Evolutionary conservation across 1,140 invertebrate genomes (phyloP).

Genomic region (Orchestia grillus): DNA sequence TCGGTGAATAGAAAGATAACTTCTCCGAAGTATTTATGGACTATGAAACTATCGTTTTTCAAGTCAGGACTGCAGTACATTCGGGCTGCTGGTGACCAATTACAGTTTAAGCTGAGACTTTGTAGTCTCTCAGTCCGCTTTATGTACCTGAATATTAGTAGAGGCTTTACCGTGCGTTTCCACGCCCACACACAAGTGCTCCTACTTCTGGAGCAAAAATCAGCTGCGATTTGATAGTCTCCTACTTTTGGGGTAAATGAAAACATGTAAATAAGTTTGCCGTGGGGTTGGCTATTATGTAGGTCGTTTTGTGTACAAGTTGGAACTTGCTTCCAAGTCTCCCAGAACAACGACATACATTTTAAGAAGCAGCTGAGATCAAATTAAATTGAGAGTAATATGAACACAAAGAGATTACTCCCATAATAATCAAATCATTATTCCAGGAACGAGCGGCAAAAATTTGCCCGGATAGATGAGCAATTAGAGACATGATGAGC

Average conservation of each 20-base stretch:
- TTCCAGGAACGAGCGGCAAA: background rate
- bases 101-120: no score
- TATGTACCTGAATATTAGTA: no score
- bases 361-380: background rate
- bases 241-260: background rate
- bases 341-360: background rate
- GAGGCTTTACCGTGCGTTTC: no score
- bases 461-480: background rate
- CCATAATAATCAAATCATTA: background rate
- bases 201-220: background rate
- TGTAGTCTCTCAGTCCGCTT: no score
- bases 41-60: no score
- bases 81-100: no score
- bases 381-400: background rate
- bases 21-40: no score
- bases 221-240: background rate
- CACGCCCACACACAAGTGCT: background rate
- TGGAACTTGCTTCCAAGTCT: background rate
- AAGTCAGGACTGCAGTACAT: no score
- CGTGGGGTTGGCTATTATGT: background rate
- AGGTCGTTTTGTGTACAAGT: background rate
- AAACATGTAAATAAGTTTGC: background rate
- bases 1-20: no score
- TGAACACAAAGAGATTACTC: background rate
- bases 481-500: background rate